Evolutionary conservation across 2,797 vertebrate genomes (phyloP).

Genomic region (Melanotaenia boesemani): DNA sequence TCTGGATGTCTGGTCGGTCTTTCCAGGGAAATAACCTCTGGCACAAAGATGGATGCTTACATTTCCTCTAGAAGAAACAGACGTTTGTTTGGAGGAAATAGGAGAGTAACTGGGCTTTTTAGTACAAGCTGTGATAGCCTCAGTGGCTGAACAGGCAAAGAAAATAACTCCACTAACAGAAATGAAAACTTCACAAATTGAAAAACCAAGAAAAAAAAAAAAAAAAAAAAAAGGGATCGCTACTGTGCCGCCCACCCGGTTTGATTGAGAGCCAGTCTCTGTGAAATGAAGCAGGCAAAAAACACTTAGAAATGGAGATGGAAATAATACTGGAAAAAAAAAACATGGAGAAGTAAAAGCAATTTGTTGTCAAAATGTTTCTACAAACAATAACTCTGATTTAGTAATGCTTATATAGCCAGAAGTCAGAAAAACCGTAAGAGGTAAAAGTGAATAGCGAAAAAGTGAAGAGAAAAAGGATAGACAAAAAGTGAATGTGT

Average conservation of each 20-base stretch:
- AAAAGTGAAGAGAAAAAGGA: neutral
- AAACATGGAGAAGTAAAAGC: slow-evolving; percentile 9
- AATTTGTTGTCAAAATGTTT: neutral
- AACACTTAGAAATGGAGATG: slow-evolving; percentile 8
- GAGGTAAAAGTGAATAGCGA: neutral
- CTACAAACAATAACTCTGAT: neutral
- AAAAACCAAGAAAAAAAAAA: slow-evolving; percentile 32
- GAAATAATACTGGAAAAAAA: slow-evolving; percentile 7
- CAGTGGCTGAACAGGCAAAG: slow-evolving; percentile 32
- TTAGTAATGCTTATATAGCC: neutral
- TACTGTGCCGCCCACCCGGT: slow-evolving; percentile 33
- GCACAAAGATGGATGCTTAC: slow-evolving; percentile 75
- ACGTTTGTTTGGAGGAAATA: slow-evolving; percentile 60
- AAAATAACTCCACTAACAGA: slow-evolving; percentile 49
- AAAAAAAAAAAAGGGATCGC: slow-evolving; percentile 14
- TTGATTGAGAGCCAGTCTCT: slow-evolving; percentile 53
- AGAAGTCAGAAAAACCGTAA: neutral
- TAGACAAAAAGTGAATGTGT: neutral
- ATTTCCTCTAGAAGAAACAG: slow-evolving; percentile 66
- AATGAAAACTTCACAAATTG: slow-evolving; percentile 61
- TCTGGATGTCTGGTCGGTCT: slow-evolving; percentile 39
- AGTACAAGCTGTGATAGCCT: slow-evolving; percentile 49
- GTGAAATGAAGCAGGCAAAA: slow-evolving; percentile 27
- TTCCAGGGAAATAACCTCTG: slow-evolving; percentile 67
- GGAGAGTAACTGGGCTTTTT: slow-evolving; percentile 54